Conservation (phyloP, 2,113 vertebrate genomes). For the western clawed frog (Xenopus tropicalis) region UCB_Xtro_10.0 CM004451.2:20605501-20606000, state of each 20-base stretch:
- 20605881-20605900: neutral
- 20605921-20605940: neutral
- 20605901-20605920: neutral
- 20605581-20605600: neutral
- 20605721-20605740: too few species aligned
- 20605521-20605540: neutral
- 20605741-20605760: too few species aligned
- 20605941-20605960: conserved; percentile 14
- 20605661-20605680: neutral
- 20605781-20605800: neutral
- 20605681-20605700: neutral
- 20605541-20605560: neutral
- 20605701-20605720: too few species aligned
- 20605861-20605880: neutral
- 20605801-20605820: neutral
- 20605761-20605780: too few species aligned
- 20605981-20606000: conserved; percentile 77
- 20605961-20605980: conserved; percentile 45
- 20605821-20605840: too few species aligned
- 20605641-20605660: too few species aligned
- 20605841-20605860: neutral
- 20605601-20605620: too few species aligned
- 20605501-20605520: too few species aligned
- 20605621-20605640: too few species aligned
- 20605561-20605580: neutral